phyloP scores from a whole-genome alignment of 2,888 invertebrate species.

The Salticus scenicus region DNA sequence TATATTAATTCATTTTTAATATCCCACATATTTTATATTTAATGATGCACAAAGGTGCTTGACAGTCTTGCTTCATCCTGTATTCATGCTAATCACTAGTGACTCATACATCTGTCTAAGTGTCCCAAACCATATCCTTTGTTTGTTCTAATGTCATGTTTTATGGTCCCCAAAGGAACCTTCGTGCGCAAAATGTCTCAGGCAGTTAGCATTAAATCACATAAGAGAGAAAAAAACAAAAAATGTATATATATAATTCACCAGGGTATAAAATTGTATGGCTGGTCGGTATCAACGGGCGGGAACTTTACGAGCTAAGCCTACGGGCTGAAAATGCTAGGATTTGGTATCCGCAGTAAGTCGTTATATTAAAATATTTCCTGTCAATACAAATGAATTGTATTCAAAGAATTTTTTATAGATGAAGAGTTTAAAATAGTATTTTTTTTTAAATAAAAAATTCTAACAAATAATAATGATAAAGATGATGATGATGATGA shows the following conservation, averaged over 20 bases:
- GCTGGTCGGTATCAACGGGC: constrained; percentile 8
- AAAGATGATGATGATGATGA: too few species aligned
- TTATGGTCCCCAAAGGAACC: constrained; percentile 13
- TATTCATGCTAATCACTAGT: neutral
- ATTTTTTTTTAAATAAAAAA: too few species aligned
- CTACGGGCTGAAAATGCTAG: constrained; percentile 14
- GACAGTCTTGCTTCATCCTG: too few species aligned
- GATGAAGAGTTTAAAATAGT: neutral
- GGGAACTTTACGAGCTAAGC: constrained; percentile 32
- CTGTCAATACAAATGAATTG: neutral
- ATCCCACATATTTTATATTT: too few species aligned
- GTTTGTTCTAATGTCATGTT: constrained; percentile 50
- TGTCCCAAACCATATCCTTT: constrained; percentile 25
- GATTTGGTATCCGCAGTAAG: neutral
- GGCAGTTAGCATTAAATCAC: constrained; percentile 57
- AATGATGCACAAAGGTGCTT: too few species aligned
- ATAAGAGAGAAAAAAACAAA: neutral
- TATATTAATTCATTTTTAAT: too few species aligned
- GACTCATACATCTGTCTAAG: neutral
- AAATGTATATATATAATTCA: neutral
- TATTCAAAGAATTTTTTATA: neutral
- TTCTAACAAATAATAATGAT: too few species aligned
- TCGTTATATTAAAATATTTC: neutral
- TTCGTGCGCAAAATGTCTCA: constrained; percentile 7
- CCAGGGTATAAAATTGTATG: constrained; percentile 13